Conservation (phyloP, 2,113 vertebrate species). For the Actinemys pallida region DNA sequence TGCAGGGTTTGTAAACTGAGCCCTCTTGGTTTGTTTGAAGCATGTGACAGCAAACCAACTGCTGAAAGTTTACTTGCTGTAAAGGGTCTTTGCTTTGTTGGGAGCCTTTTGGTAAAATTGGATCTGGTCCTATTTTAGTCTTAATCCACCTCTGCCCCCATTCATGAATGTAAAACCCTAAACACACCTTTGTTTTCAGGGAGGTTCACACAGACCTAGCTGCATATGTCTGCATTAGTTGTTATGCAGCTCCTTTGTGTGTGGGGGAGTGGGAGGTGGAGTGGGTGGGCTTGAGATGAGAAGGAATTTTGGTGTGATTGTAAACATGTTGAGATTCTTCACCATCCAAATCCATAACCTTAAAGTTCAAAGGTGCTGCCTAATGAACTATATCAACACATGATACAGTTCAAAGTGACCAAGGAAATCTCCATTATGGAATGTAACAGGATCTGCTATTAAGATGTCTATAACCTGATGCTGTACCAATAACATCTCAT, state of each 20-base stretch:
- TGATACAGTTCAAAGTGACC: rapidly evolving
- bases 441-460: background rate
- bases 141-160: rapidly evolving
- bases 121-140: background rate
- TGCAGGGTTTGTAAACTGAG: background rate
- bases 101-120: background rate
- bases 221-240: background rate
- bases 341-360: background rate
- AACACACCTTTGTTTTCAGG: background rate
- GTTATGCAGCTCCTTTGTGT: background rate
- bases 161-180: background rate
- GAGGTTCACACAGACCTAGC: background rate
- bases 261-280: background rate
- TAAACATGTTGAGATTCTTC: background rate
- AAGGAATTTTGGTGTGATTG: background rate
- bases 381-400: rapidly evolving
- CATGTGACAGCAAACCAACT: background rate
- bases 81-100: background rate
- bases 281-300: no score
- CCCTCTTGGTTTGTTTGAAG: background rate
- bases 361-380: background rate
- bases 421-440: background rate
- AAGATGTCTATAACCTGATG: background rate
- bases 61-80: background rate
- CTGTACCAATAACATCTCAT: background rate